Evolutionary conservation across 2,113 vertebrate species (phyloP), one percentile per base, ranked within the genome.

Genomic region (Perccottus glenii): DNA sequence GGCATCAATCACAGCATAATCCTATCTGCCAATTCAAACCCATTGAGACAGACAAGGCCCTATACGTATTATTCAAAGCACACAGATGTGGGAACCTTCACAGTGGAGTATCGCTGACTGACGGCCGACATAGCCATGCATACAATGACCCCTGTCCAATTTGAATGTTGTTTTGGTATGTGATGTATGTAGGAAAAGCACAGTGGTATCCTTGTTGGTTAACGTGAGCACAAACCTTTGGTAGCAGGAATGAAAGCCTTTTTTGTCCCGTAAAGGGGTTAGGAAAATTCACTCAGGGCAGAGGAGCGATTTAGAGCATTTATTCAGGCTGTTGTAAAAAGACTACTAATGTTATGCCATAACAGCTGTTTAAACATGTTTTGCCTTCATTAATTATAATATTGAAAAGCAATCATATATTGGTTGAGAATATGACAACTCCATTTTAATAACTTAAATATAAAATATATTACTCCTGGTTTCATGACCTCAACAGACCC

Each of bases 231-330:
- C 51, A 80, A 70, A 70, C 45, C 53, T 47, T 8, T 32, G 6
- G 44, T 36, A 16, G 78, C 72, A 78, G 77, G 33, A 76, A 73
- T 70, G 68, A 57, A 89, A 87, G 87, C 85, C 85, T 84, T 82
- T 82, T 86, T 53, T 60, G 69, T 81, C 43, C 64, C 73, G 51
- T 67, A 70, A 78, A 70, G 77, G 84, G 76, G 62, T 73, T 67
- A 40, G 8, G 8, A 40, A 40, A 40, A 40, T 40, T 5, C n/a
- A n/a, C 5, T 40, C 4, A 40, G 38, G 5, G 38, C 38, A 40
- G 5, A 40, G 8, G 38, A 40, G 19, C 19, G 3, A 27, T 27
- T 1, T 27, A 27, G 19, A 27, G 19, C 19, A 27, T 3, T 27
- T 3, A 27, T 27, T 27, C 19, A 55, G 19, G 59, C 42, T 15